Evolutionary conservation across 2,888 invertebrate genomes (phyloP), one percentile per base, ranked within the genome.

Genomic region (Ctena decussata): DNA sequence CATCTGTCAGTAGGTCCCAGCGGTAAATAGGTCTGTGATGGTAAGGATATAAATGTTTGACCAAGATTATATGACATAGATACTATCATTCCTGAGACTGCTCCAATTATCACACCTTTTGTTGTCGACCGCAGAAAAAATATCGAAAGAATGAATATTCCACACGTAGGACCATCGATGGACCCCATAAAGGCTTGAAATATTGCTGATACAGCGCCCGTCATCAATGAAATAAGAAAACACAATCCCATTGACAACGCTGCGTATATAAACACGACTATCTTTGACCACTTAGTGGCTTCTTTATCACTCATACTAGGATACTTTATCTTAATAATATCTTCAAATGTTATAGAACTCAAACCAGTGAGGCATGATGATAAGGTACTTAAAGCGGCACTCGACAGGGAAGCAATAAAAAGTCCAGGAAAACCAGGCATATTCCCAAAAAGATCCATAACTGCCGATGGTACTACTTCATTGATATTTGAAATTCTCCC

Each of bases 301-400:
- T 11, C 70, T 24, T 57, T 44, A 35, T 80, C 65, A 3, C 35
- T 70, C 8, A 84, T 72, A 30, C 72, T 46, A 3, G 80, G 77
- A 21, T 44, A 41, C 11, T 39, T 30, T 21, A 73, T 53, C 27
- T 70, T 72, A 18, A 84, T 65, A 6, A 82, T 70, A 39, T 82
- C 77, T 39, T 82, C 80, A 60, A 73, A 80, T 27, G 74, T 80
- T 8, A 82, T 77, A 0, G 79, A 79, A 12, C 80, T 73, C 6
- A 86, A 49, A n/a, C 86, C 79, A 77, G 69, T 86, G 15, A 86
- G 30, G 21, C 80, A 73, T 8, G 80, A 80, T 8, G 86, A 86
- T 5, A 86, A 27, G 1, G 86, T 86, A 39, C 87, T 87, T 24
- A 87, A 71, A 0, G 84, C 79, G n/a, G 87, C 87, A 69, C 87